A percentile compares a stretch with the other conserved stretches of the same genome.
Conservation (phyloP, 2,113 vertebrate genomes). For the Gymnocephalus cernua region DNA sequence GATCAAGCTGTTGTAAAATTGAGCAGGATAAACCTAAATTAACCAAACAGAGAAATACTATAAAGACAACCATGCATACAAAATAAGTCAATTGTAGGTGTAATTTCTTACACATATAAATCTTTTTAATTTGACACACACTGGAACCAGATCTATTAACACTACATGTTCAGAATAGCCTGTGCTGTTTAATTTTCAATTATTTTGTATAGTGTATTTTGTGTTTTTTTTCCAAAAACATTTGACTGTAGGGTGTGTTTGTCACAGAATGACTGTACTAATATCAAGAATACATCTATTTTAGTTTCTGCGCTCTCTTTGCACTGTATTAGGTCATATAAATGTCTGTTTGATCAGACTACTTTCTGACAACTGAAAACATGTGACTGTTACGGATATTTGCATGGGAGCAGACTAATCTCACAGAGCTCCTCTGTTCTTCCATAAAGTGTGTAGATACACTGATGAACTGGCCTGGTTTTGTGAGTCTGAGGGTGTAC, state of each 20-base stretch:
- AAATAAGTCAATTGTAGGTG: not conserved
- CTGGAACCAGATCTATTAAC: not conserved
- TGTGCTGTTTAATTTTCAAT: slow-evolving; percentile 1
- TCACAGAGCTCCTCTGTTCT: slow-evolving; percentile 59
- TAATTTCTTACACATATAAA: not conserved
- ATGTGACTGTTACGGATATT: slow-evolving; percentile 61
- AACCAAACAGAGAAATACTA: not conserved
- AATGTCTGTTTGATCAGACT: slow-evolving; percentile 34
- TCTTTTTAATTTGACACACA: not conserved
- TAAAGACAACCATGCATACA: not conserved
- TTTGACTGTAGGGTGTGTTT: not conserved
- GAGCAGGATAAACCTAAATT: not conserved
- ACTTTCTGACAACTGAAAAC: slow-evolving; percentile 35
- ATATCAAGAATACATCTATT: not conserved
- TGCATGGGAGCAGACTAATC: slow-evolving; percentile 62
- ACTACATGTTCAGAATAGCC: not conserved
- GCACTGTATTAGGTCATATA: slow-evolving; percentile 34
- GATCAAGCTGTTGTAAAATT: not conserved
- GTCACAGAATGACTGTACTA: not conserved
- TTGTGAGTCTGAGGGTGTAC: not conserved
- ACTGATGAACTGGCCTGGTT: slow-evolving; percentile 11
- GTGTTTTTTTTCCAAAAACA: not conserved
- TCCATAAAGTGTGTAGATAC: not conserved
- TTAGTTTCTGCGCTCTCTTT: slow-evolving; percentile 2
- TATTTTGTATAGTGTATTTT: not conserved